A percentile compares a stretch with the other conserved stretches of the same genome.
These are phyloP conservation scores for Dipodomys spectabilis DNA, from an alignment of 2,113 vertebrate genomes.

Conservation along the genomic window DNA sequence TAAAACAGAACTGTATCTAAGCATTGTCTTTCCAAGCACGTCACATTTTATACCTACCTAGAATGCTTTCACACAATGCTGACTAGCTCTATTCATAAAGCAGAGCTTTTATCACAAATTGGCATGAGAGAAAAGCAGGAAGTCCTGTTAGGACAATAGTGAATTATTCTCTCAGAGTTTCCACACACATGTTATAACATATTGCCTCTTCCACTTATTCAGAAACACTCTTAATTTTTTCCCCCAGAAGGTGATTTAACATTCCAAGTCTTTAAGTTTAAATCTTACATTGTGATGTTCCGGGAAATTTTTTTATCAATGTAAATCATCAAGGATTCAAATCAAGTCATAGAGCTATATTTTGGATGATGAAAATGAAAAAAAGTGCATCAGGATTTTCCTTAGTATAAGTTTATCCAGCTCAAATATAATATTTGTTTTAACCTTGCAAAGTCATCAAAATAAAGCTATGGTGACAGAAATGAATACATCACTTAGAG, in stretches of 20 bases:
- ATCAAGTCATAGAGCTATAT: constrained; percentile 49
- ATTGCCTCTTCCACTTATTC: background rate
- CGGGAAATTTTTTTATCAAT: constrained; percentile 22
- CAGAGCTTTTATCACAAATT: background rate
- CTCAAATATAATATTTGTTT: background rate
- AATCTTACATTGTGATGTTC: constrained; percentile 24
- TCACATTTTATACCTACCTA: background rate
- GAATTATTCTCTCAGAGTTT: constrained; percentile 3
- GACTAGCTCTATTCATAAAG: background rate
- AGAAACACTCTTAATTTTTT: background rate
- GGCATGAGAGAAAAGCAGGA: background rate
- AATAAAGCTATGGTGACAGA: background rate
- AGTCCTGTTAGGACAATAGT: background rate
- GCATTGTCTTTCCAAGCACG: background rate
- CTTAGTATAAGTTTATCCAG: background rate
- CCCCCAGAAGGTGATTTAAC: constrained; percentile 53
- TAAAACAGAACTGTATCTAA: constrained; percentile 42
- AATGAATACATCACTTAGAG: background rate
- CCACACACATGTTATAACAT: background rate
- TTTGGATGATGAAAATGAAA: constrained; percentile 33
- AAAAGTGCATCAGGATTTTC: background rate
- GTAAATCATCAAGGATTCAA: constrained; percentile 54
- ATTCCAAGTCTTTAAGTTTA: constrained; percentile 39
- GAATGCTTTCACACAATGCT: background rate
- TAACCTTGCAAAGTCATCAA: constrained; percentile 28